Conservation (phyloP, 2,113 vertebrate species). For the Rana temporaria region DNA sequence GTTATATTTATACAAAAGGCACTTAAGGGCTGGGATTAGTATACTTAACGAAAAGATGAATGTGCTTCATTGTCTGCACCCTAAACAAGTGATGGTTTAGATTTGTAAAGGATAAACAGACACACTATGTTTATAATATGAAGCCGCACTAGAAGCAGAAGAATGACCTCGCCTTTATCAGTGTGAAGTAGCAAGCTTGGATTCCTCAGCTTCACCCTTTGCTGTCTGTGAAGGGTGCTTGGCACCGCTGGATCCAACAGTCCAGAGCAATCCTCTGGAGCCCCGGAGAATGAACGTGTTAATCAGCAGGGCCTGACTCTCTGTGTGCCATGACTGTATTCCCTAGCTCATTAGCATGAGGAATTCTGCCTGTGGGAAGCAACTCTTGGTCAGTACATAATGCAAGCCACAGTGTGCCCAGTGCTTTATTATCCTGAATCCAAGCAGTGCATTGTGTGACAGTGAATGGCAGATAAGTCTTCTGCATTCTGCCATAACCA, state of each 20-base stretch:
- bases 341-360: constrained; percentile 62
- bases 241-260: constrained; percentile 7
- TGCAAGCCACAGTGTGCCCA: constrained; percentile 29
- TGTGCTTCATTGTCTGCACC: neutral
- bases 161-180: constrained; percentile 27
- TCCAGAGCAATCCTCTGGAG: neutral
- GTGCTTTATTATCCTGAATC: constrained; percentile 36
- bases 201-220: constrained; percentile 50
- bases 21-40: constrained; percentile 1
- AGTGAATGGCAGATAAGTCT: constrained; percentile 28
- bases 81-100: neutral
- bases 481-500: constrained; percentile 15
- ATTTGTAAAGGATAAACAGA: constrained; percentile 36
- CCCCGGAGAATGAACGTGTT: constrained; percentile 32
- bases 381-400: constrained; percentile 42
- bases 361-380: constrained; percentile 58
- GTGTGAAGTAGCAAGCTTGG: neutral
- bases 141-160: constrained; percentile 35
- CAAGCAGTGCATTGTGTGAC: constrained; percentile 37
- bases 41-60: neutral
- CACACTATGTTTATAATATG: constrained; percentile 37
- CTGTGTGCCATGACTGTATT: constrained; percentile 52
- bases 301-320: neutral
- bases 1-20: neutral
- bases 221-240: neutral